A percentile compares a stretch with the other conserved stretches of the same genome.
phyloP scores from a whole-genome alignment of 1,140 invertebrate genomes.

The Tribolium madens region DNA sequence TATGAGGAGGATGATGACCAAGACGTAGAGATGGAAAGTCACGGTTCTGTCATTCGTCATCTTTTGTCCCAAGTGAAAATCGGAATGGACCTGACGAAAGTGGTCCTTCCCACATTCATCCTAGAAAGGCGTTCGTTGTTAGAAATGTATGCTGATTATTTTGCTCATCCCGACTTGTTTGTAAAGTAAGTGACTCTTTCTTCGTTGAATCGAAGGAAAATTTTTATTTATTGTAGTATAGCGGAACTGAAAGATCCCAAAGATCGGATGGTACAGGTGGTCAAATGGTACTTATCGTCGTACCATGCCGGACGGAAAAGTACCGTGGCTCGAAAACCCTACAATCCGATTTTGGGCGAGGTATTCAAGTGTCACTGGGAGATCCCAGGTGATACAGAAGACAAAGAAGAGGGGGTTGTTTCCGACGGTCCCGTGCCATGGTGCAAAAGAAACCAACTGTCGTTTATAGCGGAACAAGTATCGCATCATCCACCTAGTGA shows the following conservation, averaged over 20 bases:
- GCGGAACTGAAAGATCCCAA: slow-evolving; percentile 83
- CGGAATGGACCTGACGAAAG: slow-evolving; percentile 98
- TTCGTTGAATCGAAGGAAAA: too few species aligned
- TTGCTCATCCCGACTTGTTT: slow-evolving; percentile 97
- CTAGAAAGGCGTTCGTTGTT: slow-evolving; percentile 93
- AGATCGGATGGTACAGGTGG: slow-evolving; percentile 93
- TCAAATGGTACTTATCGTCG: slow-evolving; percentile 95
- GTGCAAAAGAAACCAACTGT: slow-evolving; percentile 83
- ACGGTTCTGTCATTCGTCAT: slow-evolving; percentile 95
- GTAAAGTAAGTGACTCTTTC: slow-evolving; percentile 75
- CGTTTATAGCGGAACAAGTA: slow-evolving; percentile 97
- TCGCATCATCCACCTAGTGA: slow-evolving; percentile 98
- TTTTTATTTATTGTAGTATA: slow-evolving; percentile 73
- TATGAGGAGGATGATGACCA: slow-evolving; percentile 91
- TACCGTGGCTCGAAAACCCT: slow-evolving; percentile 96
- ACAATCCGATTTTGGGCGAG: slow-evolving; percentile 97
- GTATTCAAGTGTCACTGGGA: slow-evolving; percentile 93
- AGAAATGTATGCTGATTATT: slow-evolving; percentile 99
- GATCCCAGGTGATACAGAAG: slow-evolving; percentile 65
- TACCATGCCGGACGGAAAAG: slow-evolving; percentile 97
- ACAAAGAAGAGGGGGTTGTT: slow-evolving; percentile 66
- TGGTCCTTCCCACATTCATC: slow-evolving; percentile 96
- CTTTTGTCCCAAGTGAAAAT: slow-evolving; percentile 96
- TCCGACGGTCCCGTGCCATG: slow-evolving; percentile 85
- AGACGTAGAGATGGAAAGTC: slow-evolving; percentile 90